phyloP scores from a whole-genome alignment of 2,113 vertebrate species.

The Motacilla alba region DNA sequence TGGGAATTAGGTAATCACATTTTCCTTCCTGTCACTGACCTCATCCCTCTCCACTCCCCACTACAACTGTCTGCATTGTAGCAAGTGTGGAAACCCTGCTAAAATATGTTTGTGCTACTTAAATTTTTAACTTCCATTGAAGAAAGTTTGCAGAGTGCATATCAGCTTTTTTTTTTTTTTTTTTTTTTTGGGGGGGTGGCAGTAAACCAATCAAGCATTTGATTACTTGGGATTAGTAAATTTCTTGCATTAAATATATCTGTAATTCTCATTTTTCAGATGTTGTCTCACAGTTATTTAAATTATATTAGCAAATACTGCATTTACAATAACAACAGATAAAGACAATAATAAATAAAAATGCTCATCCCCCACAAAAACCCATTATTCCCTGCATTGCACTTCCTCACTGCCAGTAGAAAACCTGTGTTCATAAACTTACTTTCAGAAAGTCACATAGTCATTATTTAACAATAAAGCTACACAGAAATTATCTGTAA shows the following conservation, averaged over 20 bases:
- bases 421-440: not conserved
- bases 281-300: not conserved
- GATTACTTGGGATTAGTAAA: not conserved
- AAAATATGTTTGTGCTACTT: not conserved
- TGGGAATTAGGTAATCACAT: slow-evolving; percentile 37
- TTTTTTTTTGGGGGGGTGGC: not conserved
- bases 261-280: not conserved
- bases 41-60: not conserved
- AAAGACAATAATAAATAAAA: not conserved
- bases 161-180: not conserved
- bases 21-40: slow-evolving; percentile 34
- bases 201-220: not conserved
- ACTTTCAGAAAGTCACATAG: not conserved
- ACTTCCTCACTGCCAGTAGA: not conserved
- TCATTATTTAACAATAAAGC: not conserved
- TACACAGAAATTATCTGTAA: not conserved
- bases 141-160: not conserved
- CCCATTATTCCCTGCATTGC: not conserved
- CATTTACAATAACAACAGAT: not conserved
- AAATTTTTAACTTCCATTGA: not conserved
- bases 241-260: not conserved
- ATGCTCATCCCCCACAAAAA: not conserved
- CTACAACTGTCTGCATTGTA: not conserved
- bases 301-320: not conserved
- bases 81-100: not conserved